Percentiles rank a stretch among this genome's conserved stretches.
These are phyloP conservation scores for Nasonia vitripennis DNA, from an alignment of 1,140 invertebrate genomes.

Conservation along the genomic window DNA sequence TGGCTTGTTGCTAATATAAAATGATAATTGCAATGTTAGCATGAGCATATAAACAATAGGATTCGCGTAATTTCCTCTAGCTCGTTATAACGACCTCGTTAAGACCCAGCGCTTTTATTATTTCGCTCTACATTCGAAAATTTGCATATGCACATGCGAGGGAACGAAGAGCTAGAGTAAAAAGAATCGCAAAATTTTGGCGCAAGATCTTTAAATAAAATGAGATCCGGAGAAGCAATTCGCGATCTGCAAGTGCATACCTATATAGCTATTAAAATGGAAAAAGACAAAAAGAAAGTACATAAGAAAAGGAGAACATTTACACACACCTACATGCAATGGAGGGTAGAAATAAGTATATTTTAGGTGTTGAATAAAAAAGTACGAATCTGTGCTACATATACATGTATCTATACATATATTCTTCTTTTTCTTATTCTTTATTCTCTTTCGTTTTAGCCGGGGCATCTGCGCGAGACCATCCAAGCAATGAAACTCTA, in stretches of 20 bases:
- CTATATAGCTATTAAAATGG: slow-evolving; percentile 13
- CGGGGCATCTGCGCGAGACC: too few species aligned
- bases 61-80: slow-evolving; percentile 47
- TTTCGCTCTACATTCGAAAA: slow-evolving; percentile 42
- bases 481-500: too few species aligned
- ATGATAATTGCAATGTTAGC: slow-evolving; percentile 45
- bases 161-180: not conserved
- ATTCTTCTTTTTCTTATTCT: too few species aligned
- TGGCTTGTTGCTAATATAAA: not conserved
- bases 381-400: not conserved
- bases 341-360: slow-evolving; percentile 3
- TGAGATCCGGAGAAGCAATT: not conserved
- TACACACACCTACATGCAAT: not conserved
- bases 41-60: slow-evolving; percentile 48
- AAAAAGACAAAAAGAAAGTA: slow-evolving; percentile 25
- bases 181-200: slow-evolving; percentile 24
- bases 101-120: slow-evolving; percentile 42
- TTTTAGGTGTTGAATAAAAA: slow-evolving; percentile 15
- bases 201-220: slow-evolving; percentile 15
- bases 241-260: not conserved
- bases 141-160: slow-evolving; percentile 43
- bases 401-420: not conserved
- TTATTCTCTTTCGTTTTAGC: too few species aligned
- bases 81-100: slow-evolving; percentile 49
- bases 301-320: not conserved